phyloP scores from a whole-genome alignment of 2,797 vertebrate genomes.

The Danio albolineatus region DNA sequence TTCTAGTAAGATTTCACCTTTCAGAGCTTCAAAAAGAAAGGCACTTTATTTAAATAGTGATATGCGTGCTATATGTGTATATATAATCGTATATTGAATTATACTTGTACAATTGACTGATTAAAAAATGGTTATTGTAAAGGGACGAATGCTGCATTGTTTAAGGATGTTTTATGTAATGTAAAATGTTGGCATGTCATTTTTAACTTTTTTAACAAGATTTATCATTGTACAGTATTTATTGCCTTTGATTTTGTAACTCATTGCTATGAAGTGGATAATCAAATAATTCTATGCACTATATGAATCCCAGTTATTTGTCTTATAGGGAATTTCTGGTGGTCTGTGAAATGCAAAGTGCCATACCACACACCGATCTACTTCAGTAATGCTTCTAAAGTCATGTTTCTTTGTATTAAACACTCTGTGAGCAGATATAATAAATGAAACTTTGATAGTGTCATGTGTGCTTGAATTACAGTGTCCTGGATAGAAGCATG shows the following conservation, averaged over 20 bases:
- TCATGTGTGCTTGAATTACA: background rate
- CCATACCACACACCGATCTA: constrained; percentile 49
- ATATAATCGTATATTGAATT: constrained; percentile 59
- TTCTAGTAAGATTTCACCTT: constrained; percentile 54
- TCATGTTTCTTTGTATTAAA: constrained; percentile 54
- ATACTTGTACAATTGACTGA: constrained; percentile 59
- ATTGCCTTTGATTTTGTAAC: constrained; percentile 63
- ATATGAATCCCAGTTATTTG: constrained; percentile 56
- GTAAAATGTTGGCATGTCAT: constrained; percentile 61
- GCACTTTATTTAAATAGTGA: constrained; percentile 69
- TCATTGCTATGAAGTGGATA: constrained; percentile 48
- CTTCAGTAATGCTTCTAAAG: constrained; percentile 49
- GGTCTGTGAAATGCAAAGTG: constrained; percentile 55
- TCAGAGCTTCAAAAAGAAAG: constrained; percentile 62
- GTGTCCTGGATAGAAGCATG: background rate
- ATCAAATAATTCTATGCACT: constrained; percentile 62
- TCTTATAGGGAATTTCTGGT: constrained; percentile 50
- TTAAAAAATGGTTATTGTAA: constrained; percentile 60
- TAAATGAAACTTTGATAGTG: constrained; percentile 62
- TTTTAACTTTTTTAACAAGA: constrained; percentile 62
- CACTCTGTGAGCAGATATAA: constrained; percentile 61
- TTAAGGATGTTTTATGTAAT: constrained; percentile 59
- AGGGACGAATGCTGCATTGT: constrained; percentile 65
- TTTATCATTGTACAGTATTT: constrained; percentile 74
- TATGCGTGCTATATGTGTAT: constrained; percentile 55